phyloP scores from a whole-genome alignment of 2,888 invertebrate species.

The Lagria hirta region DNA sequence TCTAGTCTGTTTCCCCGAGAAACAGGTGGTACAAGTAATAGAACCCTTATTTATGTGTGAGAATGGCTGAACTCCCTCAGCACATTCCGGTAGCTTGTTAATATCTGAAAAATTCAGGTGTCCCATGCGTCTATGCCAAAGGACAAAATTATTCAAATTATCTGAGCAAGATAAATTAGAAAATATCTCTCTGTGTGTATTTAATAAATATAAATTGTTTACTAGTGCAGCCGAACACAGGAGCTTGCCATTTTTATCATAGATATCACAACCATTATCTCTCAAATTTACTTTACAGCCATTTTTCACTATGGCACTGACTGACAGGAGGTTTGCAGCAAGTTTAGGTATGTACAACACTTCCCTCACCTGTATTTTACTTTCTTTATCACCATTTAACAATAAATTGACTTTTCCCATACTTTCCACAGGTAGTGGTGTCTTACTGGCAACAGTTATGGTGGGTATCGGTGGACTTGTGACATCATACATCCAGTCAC shows the following conservation, averaged over 20 bases:
- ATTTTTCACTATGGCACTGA: neutral
- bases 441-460: neutral
- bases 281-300: neutral
- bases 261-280: neutral
- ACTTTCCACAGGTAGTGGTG: neutral
- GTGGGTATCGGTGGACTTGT: neutral
- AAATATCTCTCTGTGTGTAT: neutral
- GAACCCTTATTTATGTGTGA: neutral
- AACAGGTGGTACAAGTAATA: slow-evolving; percentile 19
- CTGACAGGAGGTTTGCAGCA: slow-evolving; percentile 2
- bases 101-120: neutral
- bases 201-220: neutral
- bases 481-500: neutral
- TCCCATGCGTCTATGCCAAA: neutral
- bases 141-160: neutral
- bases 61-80: neutral
- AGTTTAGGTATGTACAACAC: slow-evolving; percentile 1
- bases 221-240: neutral
- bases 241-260: neutral
- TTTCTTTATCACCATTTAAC: neutral
- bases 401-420: neutral
- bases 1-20: slow-evolving; percentile 17
- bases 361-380: neutral
- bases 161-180: neutral
- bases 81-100: too few species aligned